These are phyloP conservation scores for Tetanocera ferruginea DNA, from an alignment of 2,888 invertebrate genomes.

Conservation along the genomic window DNA sequence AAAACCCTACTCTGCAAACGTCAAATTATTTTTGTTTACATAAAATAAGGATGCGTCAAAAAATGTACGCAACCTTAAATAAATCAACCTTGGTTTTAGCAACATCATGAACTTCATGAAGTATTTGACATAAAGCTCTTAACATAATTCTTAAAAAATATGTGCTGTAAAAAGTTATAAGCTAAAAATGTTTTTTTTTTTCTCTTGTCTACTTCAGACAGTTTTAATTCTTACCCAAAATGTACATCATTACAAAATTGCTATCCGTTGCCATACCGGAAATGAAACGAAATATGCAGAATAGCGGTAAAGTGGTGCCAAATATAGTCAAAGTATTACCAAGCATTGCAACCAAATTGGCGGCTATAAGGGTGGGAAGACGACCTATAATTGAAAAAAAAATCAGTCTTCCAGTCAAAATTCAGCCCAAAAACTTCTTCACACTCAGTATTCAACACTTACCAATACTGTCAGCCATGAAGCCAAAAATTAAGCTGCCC, in stretches of 20 bases:
- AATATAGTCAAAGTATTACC: constrained; percentile 73
- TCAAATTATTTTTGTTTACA: no score
- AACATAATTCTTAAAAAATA: no score
- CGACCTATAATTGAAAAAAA: constrained; percentile 63
- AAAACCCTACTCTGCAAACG: no score
- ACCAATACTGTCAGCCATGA: constrained; percentile 73
- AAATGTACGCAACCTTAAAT: no score
- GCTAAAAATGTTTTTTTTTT: no score
- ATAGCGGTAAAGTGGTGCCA: constrained; percentile 69
- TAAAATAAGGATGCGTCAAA: no score
- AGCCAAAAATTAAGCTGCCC: constrained; percentile 73
- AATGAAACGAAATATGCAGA: constrained; percentile 72
- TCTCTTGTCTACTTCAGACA: no score
- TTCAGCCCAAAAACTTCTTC: neutral
- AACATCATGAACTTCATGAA: no score
- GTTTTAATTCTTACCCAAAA: constrained; percentile 70
- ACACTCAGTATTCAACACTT: neutral
- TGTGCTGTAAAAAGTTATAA: no score
- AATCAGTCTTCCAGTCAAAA: neutral
- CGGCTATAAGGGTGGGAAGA: constrained; percentile 72
- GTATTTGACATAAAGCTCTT: no score
- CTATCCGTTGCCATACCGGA: constrained; percentile 75
- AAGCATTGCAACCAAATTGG: constrained; percentile 72
- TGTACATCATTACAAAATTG: constrained; percentile 76
- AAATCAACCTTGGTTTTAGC: no score